Evolutionary conservation across 2,113 vertebrate genomes (phyloP).

Genomic region (Varanus salvator): DNA sequence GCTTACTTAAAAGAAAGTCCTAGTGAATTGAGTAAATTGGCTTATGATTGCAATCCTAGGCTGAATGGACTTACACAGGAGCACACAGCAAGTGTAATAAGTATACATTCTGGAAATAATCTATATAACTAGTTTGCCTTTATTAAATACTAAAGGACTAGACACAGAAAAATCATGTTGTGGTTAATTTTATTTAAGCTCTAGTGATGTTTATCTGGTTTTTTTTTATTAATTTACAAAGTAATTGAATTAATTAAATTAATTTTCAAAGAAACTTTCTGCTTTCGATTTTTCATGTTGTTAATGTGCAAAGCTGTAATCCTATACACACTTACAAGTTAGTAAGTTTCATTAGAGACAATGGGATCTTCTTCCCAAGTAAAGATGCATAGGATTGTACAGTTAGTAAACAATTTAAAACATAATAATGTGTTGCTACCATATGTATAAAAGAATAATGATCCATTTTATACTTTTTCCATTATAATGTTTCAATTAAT

Average conservation of each 20-base stretch:
- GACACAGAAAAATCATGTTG: not conserved
- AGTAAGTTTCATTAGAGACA: not conserved
- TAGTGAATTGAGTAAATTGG: not conserved
- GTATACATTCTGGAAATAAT: not conserved
- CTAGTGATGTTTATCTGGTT: not conserved
- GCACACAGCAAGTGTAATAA: not conserved
- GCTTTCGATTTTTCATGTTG: not conserved
- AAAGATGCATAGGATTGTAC: not conserved
- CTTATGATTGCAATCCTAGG: too few species aligned
- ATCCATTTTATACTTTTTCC: too few species aligned
- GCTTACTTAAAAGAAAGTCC: not conserved
- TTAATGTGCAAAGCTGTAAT: not conserved
- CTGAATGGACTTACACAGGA: not conserved
- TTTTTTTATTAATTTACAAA: not conserved
- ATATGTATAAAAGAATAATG: too few species aligned
- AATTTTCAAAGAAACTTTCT: not conserved
- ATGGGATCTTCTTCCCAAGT: not conserved
- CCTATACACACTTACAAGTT: not conserved
- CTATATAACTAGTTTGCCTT: not conserved
- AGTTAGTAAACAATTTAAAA: not conserved
- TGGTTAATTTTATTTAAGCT: not conserved
- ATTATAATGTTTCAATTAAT: too few species aligned
- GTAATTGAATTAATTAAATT: too few species aligned
- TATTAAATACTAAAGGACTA: not conserved
- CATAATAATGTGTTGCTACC: too few species aligned